A percentile compares a stretch with the other conserved stretches of the same genome.
Evolutionary conservation across 2,888 invertebrate species (phyloP).

Genomic region (Dolomedes plantarius): DNA sequence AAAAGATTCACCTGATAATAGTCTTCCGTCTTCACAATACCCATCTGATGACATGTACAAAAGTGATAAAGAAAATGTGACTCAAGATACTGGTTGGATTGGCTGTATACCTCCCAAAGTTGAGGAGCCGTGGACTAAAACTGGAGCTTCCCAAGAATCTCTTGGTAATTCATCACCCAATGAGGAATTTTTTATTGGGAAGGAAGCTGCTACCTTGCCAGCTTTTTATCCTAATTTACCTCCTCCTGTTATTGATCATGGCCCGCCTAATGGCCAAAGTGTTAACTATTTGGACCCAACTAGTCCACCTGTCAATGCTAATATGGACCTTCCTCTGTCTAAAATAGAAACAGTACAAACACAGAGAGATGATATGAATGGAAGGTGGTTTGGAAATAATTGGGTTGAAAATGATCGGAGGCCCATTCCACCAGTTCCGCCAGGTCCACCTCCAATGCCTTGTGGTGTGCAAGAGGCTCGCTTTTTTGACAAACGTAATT

Average conservation of each 20-base stretch:
- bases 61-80: slow-evolving; percentile 46
- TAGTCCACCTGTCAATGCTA: not conserved
- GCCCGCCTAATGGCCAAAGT: slow-evolving; percentile 34
- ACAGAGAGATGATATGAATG: slow-evolving; percentile 39
- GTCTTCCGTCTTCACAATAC: slow-evolving; percentile 17
- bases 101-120: not conserved
- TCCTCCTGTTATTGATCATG: not conserved
- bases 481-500: slow-evolving; percentile 28
- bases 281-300: not conserved
- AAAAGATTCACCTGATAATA: slow-evolving; percentile 29
- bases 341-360: slow-evolving; percentile 66
- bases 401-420: slow-evolving; percentile 30
- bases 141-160: not conserved
- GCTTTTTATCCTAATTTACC: slow-evolving; percentile 30
- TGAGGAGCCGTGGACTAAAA: slow-evolving; percentile 1
- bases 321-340: slow-evolving; percentile 25
- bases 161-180: slow-evolving; percentile 35
- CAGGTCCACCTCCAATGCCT: slow-evolving; percentile 7
- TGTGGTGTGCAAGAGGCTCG: not conserved
- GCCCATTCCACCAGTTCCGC: not conserved
- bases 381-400: slow-evolving; percentile 49
- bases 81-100: slow-evolving; percentile 16
- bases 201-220: slow-evolving; percentile 5
- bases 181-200: slow-evolving; percentile 56
- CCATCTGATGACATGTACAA: slow-evolving; percentile 31